phyloP scores from a whole-genome alignment of 2,113 vertebrate species.

The Scartelaos histophorus region DNA sequence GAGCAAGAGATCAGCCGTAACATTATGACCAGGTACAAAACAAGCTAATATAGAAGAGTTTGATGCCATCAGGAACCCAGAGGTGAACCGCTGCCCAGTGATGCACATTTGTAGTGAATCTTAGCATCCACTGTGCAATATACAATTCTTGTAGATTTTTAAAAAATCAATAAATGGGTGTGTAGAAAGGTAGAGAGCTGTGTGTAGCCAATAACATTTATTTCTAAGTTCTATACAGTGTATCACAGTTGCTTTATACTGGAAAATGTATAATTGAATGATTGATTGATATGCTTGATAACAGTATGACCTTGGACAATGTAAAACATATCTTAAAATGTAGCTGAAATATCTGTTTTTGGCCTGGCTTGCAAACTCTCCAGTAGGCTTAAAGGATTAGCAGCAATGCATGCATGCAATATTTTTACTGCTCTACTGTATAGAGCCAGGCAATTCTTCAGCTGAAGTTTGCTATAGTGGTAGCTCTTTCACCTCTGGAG shows the following conservation, averaged over 20 bases:
- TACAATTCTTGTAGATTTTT: too few relatives aligned
- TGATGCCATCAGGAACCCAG: too few relatives aligned
- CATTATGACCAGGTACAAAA: not conserved
- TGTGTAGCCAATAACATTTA: too few relatives aligned
- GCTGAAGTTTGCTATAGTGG: slow-evolving; percentile 17
- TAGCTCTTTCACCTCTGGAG: slow-evolving; percentile 19
- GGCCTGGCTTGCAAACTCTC: slow-evolving; percentile 25
- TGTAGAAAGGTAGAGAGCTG: too few relatives aligned
- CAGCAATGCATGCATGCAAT: slow-evolving; percentile 5
- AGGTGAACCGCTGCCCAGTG: too few relatives aligned
- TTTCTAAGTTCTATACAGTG: not conserved
- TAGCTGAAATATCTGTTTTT: not conserved
- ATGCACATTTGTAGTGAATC: too few relatives aligned
- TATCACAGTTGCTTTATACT: not conserved
- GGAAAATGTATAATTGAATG: too few relatives aligned
- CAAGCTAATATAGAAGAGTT: too few relatives aligned
- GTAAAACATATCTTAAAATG: not conserved
- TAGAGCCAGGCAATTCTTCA: slow-evolving; percentile 16
- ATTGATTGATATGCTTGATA: not conserved
- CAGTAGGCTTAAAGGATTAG: slow-evolving; percentile 39
- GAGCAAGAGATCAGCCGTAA: not conserved
- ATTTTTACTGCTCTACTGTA: slow-evolving; percentile 20
- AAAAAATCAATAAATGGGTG: too few relatives aligned
- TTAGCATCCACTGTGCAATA: too few relatives aligned
- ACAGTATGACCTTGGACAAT: not conserved